A percentile compares a stretch with the other conserved stretches of the same genome.
These are phyloP conservation scores for Automeris io DNA, from an alignment of 2,888 invertebrate species.

Conservation along the genomic window DNA sequence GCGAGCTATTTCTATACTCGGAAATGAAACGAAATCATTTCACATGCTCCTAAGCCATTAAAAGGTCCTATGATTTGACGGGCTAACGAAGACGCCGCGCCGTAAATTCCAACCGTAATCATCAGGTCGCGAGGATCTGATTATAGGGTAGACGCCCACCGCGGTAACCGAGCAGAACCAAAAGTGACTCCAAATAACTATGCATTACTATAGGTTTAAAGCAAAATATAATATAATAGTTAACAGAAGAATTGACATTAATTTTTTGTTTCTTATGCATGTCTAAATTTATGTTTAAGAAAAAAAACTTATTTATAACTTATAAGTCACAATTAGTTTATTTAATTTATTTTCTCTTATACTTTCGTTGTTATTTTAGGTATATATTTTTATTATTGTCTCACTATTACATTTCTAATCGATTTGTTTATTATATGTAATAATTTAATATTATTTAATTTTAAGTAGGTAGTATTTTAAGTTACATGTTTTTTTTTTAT, in stretches of 20 bases:
- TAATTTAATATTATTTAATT: too few relatives aligned
- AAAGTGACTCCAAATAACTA: conserved; percentile 20
- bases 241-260: neutral
- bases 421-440: too few relatives aligned
- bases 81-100: conserved; percentile 65
- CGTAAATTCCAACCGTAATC: conserved; percentile 67
- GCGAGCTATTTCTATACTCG: conserved; percentile 32
- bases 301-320: too few relatives aligned
- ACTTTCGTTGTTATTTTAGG: too few relatives aligned
- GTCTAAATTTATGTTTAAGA: too few relatives aligned
- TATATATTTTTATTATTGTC: too few relatives aligned
- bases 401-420: too few relatives aligned
- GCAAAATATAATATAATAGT: neutral
- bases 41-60: conserved; percentile 43
- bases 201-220: neutral
- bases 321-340: too few relatives aligned
- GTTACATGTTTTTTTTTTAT: too few relatives aligned
- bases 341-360: too few relatives aligned
- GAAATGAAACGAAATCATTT: conserved; percentile 65
- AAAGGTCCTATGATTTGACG: conserved; percentile 67
- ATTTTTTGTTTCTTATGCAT: neutral
- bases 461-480: too few relatives aligned
- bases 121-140: conserved; percentile 48
- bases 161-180: conserved; percentile 41
- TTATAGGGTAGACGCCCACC: conserved; percentile 71